Evolutionary conservation across 2,888 invertebrate species (phyloP), one percentile per base, ranked within the genome.

Genomic region (Trisateles emortualis): DNA sequence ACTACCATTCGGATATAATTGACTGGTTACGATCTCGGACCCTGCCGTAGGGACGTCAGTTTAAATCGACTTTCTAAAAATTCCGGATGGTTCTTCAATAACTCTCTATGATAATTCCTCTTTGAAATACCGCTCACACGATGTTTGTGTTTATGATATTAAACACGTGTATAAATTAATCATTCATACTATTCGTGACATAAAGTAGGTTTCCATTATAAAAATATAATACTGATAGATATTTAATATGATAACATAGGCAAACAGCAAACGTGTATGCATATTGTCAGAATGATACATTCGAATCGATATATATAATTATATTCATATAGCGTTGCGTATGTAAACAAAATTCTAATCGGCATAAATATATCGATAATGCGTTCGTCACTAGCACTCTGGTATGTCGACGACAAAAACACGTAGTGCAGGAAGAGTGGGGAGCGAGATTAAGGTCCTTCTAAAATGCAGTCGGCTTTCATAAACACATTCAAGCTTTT

Each of bases 21-120:
- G 90, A 90, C 90, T 91, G 89, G 89, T 89, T 90, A 90, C 88
- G 84, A 86, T 86, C 85, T 87, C 87, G 84, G 86, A 87, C 91
- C 90, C 89, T 87, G 84, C 81, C 73, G 79, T 88, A 90, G 91
- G 89, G 91, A 89, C 85, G 89, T 87, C 84, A 86, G 81, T 84
- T 84, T 83, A 86, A 86, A 86, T 88, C 86, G 87, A 89, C 87
- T 89, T 90, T 90, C 87, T 88, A 90, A 90, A 90, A 84, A 87
- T 88, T 88, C 85, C 87, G 78, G 84, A 84, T 87, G 82, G 80
- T 86, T 84, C 81, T 82, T 85, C 78, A 74, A 78, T 68, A 64
- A 68, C 76, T 78, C 72, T 78, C 72, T 77, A 76, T 82, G 80
- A 79, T 78, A 83, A 83, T 83, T 81, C 78, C 76, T 78, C 73